These are phyloP conservation scores for Xiphophorus birchmanni DNA, from an alignment of 2,797 vertebrate genomes.

Conservation along the genomic window DNA sequence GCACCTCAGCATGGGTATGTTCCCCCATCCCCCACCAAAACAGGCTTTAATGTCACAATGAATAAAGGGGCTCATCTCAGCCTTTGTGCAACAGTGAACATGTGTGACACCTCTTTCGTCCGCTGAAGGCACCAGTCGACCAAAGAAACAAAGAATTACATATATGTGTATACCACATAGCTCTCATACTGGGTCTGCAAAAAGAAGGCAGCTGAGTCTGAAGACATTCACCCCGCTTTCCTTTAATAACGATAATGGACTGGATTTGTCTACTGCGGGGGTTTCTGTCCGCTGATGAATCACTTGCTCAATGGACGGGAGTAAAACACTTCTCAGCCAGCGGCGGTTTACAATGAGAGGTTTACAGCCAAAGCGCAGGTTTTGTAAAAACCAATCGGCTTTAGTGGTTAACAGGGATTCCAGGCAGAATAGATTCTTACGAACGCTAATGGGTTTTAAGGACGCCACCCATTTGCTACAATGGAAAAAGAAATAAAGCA, in stretches of 20 bases:
- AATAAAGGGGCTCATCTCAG: conserved; percentile 36
- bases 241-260: conserved; percentile 64
- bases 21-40: conserved; percentile 34
- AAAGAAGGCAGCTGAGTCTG: conserved; percentile 20
- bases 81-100: conserved; percentile 28
- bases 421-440: neutral
- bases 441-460: neutral
- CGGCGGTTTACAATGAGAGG: neutral
- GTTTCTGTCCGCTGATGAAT: conserved; percentile 47
- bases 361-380: neutral
- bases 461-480: neutral
- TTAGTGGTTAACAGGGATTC: neutral
- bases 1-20: neutral
- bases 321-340: conserved; percentile 27
- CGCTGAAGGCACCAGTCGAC: conserved; percentile 23
- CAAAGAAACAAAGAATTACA: conserved; percentile 21
- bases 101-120: conserved; percentile 33
- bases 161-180: conserved; percentile 6
- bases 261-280: conserved; percentile 47
- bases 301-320: conserved; percentile 31
- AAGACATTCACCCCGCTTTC: conserved; percentile 24
- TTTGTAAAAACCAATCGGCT: neutral
- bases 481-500: neutral
- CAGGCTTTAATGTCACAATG: conserved; percentile 27
- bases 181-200: conserved; percentile 18